These are phyloP conservation scores for Phainopepla nitens DNA, from an alignment of 2,113 vertebrate genomes.

Conservation along the genomic window DNA sequence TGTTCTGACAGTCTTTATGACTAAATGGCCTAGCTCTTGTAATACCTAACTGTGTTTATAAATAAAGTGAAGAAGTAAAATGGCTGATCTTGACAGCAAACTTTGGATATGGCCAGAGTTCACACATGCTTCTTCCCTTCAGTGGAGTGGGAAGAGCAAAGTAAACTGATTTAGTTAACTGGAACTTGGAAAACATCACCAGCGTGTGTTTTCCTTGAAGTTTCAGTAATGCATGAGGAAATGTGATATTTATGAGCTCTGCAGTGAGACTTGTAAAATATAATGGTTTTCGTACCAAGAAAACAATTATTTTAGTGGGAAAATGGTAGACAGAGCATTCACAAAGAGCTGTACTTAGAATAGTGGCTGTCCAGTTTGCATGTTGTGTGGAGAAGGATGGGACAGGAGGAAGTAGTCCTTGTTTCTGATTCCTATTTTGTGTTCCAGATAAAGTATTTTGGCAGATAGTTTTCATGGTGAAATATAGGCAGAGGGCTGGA, in stretches of 20 bases:
- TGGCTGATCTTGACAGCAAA: not conserved
- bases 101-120: not conserved
- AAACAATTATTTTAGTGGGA: not conserved
- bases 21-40: conserved; percentile 29
- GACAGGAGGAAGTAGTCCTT: not conserved
- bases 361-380: not conserved
- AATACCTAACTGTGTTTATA: conserved; percentile 34
- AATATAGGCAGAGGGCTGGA: not conserved
- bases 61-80: conserved; percentile 38
- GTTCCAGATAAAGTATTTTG: not conserved
- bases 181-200: not conserved
- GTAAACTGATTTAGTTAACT: not conserved
- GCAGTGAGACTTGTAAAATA: not conserved
- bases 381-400: not conserved
- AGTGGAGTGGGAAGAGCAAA: not conserved
- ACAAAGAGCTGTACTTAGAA: not conserved
- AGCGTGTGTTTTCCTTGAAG: not conserved
- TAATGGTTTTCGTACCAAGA: not conserved
- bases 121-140: not conserved
- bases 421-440: not conserved
- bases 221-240: not conserved
- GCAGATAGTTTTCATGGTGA: not conserved
- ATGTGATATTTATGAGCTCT: not conserved
- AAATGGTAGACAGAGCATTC: not conserved
- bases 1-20: conserved; percentile 41